Conservation (phyloP, 2,113 vertebrate species). For the Condylura cristata region DNA sequence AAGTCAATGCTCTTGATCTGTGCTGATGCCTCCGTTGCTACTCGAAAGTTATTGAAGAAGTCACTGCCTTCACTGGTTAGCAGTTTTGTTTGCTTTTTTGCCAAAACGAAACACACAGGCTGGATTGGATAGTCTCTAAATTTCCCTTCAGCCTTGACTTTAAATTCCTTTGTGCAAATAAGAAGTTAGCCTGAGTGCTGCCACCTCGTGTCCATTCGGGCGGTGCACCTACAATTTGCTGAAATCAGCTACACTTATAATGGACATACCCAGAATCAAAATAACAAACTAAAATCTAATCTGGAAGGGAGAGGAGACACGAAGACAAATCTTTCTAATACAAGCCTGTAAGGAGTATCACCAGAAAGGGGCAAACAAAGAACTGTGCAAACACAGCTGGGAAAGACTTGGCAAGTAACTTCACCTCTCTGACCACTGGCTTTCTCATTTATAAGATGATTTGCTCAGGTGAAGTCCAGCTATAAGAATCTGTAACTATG, state of each 20-base stretch:
- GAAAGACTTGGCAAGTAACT: neutral
- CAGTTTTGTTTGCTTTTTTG: neutral
- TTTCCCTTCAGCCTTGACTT: neutral
- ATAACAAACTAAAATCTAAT: neutral
- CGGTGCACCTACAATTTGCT: neutral
- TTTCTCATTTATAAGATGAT: slow-evolving; percentile 30
- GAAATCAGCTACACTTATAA: neutral
- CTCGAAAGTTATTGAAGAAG: neutral
- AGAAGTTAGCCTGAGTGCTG: neutral
- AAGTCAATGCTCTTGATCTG: neutral
- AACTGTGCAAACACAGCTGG: neutral
- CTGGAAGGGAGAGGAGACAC: neutral
- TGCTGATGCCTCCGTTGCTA: slow-evolving; percentile 5
- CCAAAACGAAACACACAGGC: neutral
- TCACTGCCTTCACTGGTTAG: neutral
- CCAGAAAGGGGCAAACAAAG: neutral
- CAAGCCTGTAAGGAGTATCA: neutral
- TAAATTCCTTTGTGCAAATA: neutral
- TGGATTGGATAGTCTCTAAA: neutral
- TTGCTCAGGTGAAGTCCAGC: slow-evolving; percentile 19
- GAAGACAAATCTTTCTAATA: neutral
- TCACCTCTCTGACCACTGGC: neutral
- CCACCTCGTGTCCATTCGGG: slow-evolving; percentile 43
- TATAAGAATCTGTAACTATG: neutral
- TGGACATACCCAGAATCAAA: neutral